A percentile compares a stretch with the other conserved stretches of the same genome.
Evolutionary conservation across 1,140 invertebrate species (phyloP).

Genomic region (Macrotrachela quadricornifera): DNA sequence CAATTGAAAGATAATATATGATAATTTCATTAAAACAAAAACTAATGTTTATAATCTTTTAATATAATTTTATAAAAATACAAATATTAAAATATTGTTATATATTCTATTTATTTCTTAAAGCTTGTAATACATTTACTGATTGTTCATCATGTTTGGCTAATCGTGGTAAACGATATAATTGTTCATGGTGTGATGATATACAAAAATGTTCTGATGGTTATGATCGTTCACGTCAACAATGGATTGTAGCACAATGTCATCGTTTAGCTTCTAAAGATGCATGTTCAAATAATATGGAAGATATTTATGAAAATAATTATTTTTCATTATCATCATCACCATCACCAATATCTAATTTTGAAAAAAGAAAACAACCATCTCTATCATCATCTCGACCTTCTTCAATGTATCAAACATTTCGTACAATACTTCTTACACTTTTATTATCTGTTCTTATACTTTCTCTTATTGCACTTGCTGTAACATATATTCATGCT

Average conservation of each 20-base stretch:
- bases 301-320: not conserved
- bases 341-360: too few relatives aligned
- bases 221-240: conserved; percentile 62
- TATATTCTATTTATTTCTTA: too few relatives aligned
- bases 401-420: too few relatives aligned
- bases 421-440: not conserved
- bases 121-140: too few relatives aligned
- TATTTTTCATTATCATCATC: not conserved
- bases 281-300: not conserved
- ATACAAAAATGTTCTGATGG: conserved; percentile 62
- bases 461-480: not conserved
- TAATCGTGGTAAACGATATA: conserved; percentile 13
- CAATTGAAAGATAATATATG: too few relatives aligned
- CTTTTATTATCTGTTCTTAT: not conserved
- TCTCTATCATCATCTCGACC: too few relatives aligned
- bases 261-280: conserved; percentile 20
- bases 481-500: conserved; percentile 55
- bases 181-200: conserved; percentile 61
- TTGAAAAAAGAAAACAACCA: too few relatives aligned
- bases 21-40: too few relatives aligned
- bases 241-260: conserved; percentile 60
- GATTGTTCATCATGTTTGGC: too few relatives aligned
- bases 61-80: too few relatives aligned
- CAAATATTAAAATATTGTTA: too few relatives aligned
- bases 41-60: too few relatives aligned